Evolutionary conservation across 2,113 vertebrate species (phyloP), one percentile per base, ranked within the genome.

Genomic region (Melanerpes aurifrons): DNA sequence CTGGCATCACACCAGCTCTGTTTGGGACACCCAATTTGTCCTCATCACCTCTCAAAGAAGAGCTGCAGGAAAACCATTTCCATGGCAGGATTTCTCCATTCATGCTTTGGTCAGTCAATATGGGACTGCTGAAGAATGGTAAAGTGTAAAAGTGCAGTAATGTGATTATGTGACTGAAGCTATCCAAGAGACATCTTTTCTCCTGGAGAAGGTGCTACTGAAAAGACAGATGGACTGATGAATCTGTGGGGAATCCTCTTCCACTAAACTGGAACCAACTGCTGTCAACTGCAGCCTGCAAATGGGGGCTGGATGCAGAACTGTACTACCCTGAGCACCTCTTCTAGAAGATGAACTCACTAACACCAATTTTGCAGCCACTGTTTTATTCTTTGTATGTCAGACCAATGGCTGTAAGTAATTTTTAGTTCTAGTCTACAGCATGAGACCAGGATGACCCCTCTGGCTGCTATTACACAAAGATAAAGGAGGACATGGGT

Each of bases 351-450:
- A 47, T 22, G 25, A 86, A 94, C 73, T 17, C 20, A 35, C 56
- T 71, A 48, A 68, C n/a, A 82, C 4, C 40, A 71, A 61, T 71
- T 69, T 61, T 54, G 79, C 45, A 72, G 63, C 40, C 28, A 18
- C 15, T 71, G 24, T 21, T 88, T 59, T 53, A 15, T 66, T 63
- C 68, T 53, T 53, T 45, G 0, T 40, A 31, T 73, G 82, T 64
- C 54, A 80, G 20, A 61, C 18, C 53, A 71, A 22, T 13, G 13
- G 19, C 66, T 59, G 8, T 4, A 75, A 89, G 37, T 37, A 57
- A 82, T 81, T 87, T 91, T 85, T 70, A 69, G 75, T 85, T 53
- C 74, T 80, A 32, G 26, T 66, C 85, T 63, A 53, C 37, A 74
- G n/a, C 0, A 0, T 18, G 32, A 86, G 29, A 88, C 35, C 64